phyloP scores from a whole-genome alignment of 2,888 invertebrate genomes.

The Anticlea derivata region DNA sequence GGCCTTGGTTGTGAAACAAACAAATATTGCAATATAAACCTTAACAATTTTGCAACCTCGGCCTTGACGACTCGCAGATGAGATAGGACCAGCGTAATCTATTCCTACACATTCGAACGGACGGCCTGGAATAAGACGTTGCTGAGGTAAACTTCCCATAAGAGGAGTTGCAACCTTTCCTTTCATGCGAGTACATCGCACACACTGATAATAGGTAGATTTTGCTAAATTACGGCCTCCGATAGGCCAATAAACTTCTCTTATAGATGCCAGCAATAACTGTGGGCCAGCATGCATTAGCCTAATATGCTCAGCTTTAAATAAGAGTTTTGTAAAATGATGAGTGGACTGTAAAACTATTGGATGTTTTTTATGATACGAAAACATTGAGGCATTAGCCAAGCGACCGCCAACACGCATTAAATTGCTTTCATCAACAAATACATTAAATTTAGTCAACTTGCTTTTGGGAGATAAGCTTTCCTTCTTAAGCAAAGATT shows the following conservation, averaged over 20 bases:
- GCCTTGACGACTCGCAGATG: conserved; percentile 24
- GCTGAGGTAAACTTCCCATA: conserved; percentile 31
- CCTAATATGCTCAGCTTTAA: conserved; percentile 10
- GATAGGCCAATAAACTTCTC: conserved; percentile 25
- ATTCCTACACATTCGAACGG: conserved; percentile 17
- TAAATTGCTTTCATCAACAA: conserved; percentile 1
- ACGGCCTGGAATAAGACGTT: conserved; percentile 22
- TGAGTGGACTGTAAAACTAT: conserved; percentile 27
- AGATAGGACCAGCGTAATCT: conserved; percentile 37
- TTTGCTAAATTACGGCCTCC: conserved; percentile 32
- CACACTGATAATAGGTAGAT: conserved; percentile 28
- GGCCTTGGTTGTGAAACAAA: conserved; percentile 34
- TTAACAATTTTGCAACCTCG: conserved; percentile 37
- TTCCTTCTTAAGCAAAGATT: not conserved
- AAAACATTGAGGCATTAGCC: conserved; percentile 5
- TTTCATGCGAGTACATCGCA: conserved; percentile 33
- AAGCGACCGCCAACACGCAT: conserved; percentile 15
- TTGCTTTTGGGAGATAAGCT: not conserved
- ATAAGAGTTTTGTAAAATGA: conserved; percentile 25
- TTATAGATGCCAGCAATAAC: conserved; percentile 19
- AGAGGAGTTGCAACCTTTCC: conserved; percentile 26
- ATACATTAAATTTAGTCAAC: conserved; percentile 3
- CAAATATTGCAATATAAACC: conserved; percentile 30
- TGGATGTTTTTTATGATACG: conserved; percentile 22
- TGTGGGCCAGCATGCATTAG: conserved; percentile 27